phyloP scores from a whole-genome alignment of 2,888 invertebrate species.

The Thelaira solivaga region DNA sequence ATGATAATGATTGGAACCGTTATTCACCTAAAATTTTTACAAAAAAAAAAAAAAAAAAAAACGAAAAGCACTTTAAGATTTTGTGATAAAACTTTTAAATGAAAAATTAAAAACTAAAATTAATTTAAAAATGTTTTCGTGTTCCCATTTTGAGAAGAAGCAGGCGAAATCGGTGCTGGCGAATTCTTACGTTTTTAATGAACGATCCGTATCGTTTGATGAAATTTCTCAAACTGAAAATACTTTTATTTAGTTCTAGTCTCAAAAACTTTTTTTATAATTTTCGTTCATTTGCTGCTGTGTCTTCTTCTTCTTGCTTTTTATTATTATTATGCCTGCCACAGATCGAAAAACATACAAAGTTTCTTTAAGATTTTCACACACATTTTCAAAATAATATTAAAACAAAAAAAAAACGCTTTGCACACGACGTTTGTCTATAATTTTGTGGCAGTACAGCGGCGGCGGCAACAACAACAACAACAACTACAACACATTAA shows the following conservation, averaged over 20 bases:
- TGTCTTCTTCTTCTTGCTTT: constrained; percentile 63
- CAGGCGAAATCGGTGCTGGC: not conserved
- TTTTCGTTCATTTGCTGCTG: constrained; percentile 43
- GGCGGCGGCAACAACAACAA: not conserved
- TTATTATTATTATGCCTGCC: constrained; percentile 62
- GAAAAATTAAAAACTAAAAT: too few species aligned
- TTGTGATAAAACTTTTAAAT: too few species aligned
- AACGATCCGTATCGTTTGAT: constrained; percentile 70
- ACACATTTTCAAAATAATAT: constrained; percentile 57
- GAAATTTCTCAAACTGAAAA: constrained; percentile 75
- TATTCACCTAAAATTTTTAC: constrained; percentile 79
- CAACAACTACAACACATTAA: not conserved
- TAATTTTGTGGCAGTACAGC: constrained; percentile 54
- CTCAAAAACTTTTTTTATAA: constrained; percentile 65
- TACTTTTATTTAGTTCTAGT: constrained; percentile 74
- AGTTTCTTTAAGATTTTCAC: constrained; percentile 52
- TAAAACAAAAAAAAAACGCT: constrained; percentile 30
- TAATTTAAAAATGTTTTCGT: too few species aligned
- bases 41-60: too few species aligned
- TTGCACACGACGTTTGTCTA: constrained; percentile 62
- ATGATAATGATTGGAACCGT: constrained; percentile 80
- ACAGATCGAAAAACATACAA: constrained; percentile 20
- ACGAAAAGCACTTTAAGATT: too few species aligned
- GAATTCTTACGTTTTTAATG: constrained; percentile 64
- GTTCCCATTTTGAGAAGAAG: too few species aligned